Conservation (phyloP, 2,113 vertebrate species). For the Aythya baeri region DNA sequence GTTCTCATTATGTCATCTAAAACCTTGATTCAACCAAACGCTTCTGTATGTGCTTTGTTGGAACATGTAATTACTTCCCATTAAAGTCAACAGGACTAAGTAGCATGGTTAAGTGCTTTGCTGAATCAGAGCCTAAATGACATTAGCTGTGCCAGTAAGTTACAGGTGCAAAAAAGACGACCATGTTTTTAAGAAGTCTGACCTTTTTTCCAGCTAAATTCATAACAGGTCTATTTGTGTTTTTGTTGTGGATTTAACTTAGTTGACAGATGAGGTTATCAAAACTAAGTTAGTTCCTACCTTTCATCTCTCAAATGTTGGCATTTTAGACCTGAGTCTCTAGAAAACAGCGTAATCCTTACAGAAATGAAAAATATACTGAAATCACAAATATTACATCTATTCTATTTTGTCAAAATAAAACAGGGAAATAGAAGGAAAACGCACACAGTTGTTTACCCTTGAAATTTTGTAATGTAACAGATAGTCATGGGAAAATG, state of each 20-base stretch:
- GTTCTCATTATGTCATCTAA: constrained; percentile 46
- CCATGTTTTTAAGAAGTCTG: neutral
- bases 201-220: neutral
- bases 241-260: neutral
- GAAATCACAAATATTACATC: neutral
- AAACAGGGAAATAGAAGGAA: neutral
- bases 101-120: constrained; percentile 58
- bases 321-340: neutral
- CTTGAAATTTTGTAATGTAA: neutral
- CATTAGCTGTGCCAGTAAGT: constrained; percentile 62
- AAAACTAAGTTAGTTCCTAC: neutral
- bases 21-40: constrained; percentile 56
- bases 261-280: neutral
- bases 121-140: constrained; percentile 65
- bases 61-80: constrained; percentile 69
- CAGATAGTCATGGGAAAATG: neutral
- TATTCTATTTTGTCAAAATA: neutral
- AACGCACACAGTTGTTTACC: neutral
- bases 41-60: constrained; percentile 58
- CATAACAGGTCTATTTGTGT: neutral
- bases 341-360: neutral
- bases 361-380: neutral
- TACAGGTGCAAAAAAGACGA: constrained; percentile 16
- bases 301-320: neutral
- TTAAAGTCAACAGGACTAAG: constrained; percentile 60